Conservation (phyloP, 2,797 vertebrate species). For the Glyptemys insculpta region DNA sequence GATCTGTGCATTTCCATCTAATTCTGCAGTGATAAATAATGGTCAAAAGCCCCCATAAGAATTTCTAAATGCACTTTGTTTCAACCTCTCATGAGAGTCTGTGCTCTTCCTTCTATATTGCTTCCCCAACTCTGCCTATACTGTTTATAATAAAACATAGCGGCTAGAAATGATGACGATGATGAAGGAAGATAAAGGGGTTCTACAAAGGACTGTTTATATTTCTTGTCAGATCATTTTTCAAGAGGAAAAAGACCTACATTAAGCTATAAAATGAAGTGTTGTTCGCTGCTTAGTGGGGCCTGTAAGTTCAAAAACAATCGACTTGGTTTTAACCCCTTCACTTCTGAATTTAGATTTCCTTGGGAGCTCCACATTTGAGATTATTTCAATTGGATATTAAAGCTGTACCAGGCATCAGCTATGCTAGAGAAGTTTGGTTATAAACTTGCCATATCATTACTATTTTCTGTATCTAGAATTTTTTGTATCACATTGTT, state of each 20-base stretch:
- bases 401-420: not conserved
- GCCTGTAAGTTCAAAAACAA: not conserved
- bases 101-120: not conserved
- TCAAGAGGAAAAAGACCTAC: not conserved
- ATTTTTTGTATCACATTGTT: not conserved
- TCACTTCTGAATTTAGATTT: not conserved
- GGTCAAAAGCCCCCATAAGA: not conserved
- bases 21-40: not conserved
- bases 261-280: conserved; percentile 32
- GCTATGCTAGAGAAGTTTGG: not conserved
- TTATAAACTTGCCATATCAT: not conserved
- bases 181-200: conserved; percentile 15
- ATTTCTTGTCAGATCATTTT: conserved; percentile 49
- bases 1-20: not conserved
- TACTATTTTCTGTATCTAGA: not conserved
- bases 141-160: conserved; percentile 52
- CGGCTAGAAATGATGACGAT: conserved; percentile 33
- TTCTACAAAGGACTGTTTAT: conserved; percentile 23
- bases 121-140: not conserved
- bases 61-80: not conserved
- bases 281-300: not conserved
- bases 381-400: not conserved
- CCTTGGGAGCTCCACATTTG: not conserved
- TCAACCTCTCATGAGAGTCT: not conserved
- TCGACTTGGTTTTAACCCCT: not conserved